phyloP scores from a whole-genome alignment of 2,797 vertebrate genomes.

The Podarcis siculus region DNA sequence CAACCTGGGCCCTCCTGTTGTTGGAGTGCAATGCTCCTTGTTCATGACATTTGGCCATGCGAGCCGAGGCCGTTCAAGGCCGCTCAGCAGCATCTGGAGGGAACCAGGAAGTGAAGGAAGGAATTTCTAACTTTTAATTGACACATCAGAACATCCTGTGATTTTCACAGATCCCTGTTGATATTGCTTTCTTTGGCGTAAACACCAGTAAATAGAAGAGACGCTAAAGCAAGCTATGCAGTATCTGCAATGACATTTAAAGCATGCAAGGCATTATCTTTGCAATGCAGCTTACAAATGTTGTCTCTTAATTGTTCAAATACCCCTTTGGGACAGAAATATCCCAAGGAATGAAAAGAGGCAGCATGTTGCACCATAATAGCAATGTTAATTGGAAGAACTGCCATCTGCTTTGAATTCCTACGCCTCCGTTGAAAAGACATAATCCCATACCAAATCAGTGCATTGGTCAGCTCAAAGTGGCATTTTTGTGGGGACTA shows the following conservation, averaged over 20 bases:
- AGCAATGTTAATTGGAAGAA: neutral
- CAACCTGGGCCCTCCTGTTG: neutral
- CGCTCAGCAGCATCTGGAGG: no score
- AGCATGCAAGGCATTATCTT: accelerated
- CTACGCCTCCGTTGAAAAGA: neutral
- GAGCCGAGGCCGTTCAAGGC: no score
- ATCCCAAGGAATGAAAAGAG: neutral
- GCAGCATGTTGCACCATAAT: neutral
- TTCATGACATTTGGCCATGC: no score
- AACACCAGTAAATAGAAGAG: neutral
- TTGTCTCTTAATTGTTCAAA: constrained; percentile 10
- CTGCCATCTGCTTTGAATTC: constrained; percentile 33
- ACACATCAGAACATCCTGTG: neutral
- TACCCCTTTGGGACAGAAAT: neutral
- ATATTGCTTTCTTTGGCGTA: neutral
- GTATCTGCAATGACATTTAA: neutral
- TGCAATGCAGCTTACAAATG: neutral
- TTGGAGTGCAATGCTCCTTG: no score
- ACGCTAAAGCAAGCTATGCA: accelerated
- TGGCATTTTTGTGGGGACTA: neutral
- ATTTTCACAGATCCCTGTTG: neutral
- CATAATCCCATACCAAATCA: neutral
- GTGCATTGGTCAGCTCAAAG: neutral
- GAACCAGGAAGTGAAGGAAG: neutral
- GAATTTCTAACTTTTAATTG: neutral